Base-by-base conservation (phyloP, 2,797 vertebrate genomes). In the Pangasius larnaudii region DNA sequence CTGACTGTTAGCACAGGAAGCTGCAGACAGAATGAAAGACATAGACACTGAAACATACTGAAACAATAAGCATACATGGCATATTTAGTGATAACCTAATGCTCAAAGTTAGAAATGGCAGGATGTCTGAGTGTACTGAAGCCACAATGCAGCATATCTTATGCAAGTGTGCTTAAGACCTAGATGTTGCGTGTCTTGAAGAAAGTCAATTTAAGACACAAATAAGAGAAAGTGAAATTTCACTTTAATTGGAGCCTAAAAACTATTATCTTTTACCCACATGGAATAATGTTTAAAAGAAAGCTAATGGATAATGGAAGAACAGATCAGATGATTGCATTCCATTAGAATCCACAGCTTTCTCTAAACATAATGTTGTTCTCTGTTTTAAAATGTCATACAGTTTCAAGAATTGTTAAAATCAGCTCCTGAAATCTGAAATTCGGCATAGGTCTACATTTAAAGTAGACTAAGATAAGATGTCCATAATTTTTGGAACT, bases 1-100 rank as follows among this genome's bases (percentile, higher is more conserved):
- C 93, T 99, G 98, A 92, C 98, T 99, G 95, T 97, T 98, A 91
- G 96, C 95, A 91, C 97, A 95, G 71, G 97, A 97, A 90, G 98
- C 98, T 99, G 94, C 0, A 58, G 83, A 89, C 53, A 84, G 30
- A 90, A 65, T 79, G 27, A 86, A 27, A 91, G 65, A 69, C 46
- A 84, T 61, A 86, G 39, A 49, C 16, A 56, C 33, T 72, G 33
- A 63, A 33, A 27, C 22, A 11, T 14, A 46, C 19, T 72, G 79
- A 80, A 81, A 46, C 72, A 71, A 18, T 10, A 58, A 5, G 33
- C 46, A 46, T 46, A 46, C 46, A 46, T 14, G 2, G 5, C 7
- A 59, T 51, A 27, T 16, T 67, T 10, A 36, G 6, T 67, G 42
- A 53, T 16, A 77, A 19, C 9, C 19, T 58, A 5, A 79, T 67